These are phyloP conservation scores for Frankliniella fusca DNA, from an alignment of 2,888 invertebrate species.

Conservation along the genomic window DNA sequence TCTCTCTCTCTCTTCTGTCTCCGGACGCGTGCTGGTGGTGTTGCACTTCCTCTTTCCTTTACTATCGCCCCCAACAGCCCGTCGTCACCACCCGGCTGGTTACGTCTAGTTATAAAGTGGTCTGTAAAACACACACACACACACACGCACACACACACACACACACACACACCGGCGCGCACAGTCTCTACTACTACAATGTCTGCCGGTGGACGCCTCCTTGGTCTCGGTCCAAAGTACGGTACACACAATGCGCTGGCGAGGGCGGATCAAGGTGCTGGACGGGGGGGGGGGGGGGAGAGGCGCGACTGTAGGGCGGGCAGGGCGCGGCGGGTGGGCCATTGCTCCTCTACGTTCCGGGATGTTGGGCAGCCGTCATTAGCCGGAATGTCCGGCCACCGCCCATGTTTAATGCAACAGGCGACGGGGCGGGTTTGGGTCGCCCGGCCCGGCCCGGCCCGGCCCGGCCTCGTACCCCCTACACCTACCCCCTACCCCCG, in stretches of 20 bases:
- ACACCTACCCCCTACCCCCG: background rate
- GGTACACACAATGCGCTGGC: background rate
- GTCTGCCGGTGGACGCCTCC: no score
- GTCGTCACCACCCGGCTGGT: no score
- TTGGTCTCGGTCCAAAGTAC: no score
- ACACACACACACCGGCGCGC: background rate
- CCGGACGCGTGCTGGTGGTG: no score
- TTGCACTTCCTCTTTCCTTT: no score
- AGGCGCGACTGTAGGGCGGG: background rate
- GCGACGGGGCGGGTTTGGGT: background rate
- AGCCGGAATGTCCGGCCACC: conserved; percentile 7
- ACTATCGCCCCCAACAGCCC: no score
- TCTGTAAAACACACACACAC: background rate
- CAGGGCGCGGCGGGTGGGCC: background rate
- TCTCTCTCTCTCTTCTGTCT: no score
- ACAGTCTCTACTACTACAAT: no score
- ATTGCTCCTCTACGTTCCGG: background rate
- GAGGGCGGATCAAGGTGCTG: background rate
- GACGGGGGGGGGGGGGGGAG: background rate
- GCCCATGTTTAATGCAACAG: conserved; percentile 26
- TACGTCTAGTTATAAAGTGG: no score
- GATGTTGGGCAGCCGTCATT: conserved; percentile 24
- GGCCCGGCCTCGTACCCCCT: no score
- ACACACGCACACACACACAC: background rate
- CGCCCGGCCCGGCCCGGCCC: background rate